A percentile compares a stretch with the other conserved stretches of the same genome.
Evolutionary conservation across 2,797 vertebrate genomes (phyloP).

Genomic region (Spinus olivaceus): DNA sequence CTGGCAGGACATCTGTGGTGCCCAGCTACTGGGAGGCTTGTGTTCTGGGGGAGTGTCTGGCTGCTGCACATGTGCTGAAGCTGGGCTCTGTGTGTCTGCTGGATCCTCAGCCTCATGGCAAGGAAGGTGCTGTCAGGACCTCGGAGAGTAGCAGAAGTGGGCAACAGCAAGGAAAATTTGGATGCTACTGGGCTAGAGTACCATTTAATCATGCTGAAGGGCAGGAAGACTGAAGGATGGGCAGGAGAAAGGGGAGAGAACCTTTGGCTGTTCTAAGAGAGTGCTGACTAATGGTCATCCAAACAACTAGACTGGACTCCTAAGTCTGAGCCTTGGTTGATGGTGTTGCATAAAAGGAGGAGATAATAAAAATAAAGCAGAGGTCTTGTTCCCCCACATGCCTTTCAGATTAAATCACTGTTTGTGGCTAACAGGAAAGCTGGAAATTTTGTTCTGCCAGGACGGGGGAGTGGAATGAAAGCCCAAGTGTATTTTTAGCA

Average conservation of each 20-base stretch:
- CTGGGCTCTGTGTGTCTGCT: neutral
- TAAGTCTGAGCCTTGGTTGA: neutral
- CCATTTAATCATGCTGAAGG: neutral
- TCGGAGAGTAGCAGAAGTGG: neutral
- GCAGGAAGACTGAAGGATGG: neutral
- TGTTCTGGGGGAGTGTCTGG: neutral
- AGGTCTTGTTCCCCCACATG: accelerated
- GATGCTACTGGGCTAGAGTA: neutral
- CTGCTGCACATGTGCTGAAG: neutral
- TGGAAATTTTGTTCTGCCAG: neutral
- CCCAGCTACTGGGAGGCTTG: neutral
- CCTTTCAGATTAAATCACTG: neutral
- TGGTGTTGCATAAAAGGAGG: neutral
- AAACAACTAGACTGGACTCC: neutral
- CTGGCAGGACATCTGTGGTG: neutral
- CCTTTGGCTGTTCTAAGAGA: neutral
- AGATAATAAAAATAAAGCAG: neutral
- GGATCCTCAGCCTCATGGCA: accelerated
- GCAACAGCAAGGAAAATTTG: neutral
- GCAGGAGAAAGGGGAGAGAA: neutral
- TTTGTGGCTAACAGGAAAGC: neutral
- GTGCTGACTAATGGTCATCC: neutral
- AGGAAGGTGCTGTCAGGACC: neutral
- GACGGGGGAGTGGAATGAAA: neutral
- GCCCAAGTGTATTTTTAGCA: conserved; percentile 47